Base-by-base conservation (phyloP, 1,140 invertebrate genomes). In the Manduca sexta region DNA sequence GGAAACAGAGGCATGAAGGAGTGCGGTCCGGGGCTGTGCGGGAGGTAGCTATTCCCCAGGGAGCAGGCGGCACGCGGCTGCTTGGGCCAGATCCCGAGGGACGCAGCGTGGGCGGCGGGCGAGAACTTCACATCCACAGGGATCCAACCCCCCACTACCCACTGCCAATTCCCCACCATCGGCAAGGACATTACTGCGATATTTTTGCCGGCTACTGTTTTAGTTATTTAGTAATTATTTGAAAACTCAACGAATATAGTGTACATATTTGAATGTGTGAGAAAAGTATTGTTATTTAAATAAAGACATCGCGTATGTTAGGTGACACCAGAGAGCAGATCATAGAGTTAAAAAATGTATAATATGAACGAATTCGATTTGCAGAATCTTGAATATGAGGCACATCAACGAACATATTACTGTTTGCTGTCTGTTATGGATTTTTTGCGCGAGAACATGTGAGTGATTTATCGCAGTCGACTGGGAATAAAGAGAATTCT, bases 381-480 rank as follows among this genome's bases (percentile, higher is more conserved):
- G 21, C 21, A 26, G 21, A 26, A 26, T 26, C 21, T 26, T 26
- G 21, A 26, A 26, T 26, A 26, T 35, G 33, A 35, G n/a, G 10
- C 33, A 35, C 33, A 35, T 35, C 33, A 35, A 35, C 33, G n/a
- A 35, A 13, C 33, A n/a, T 35, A 35, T 35, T 14, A 35, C 14
- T 35, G 33, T 35, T 35, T 35, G 3, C 12, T 35, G n/a, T 35
- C 33, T 35, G 55, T 72, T 75, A 74, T 72, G 63, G 69, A 72
- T 73, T 70, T 75, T 76, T 76, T 74, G 58, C 73, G 64, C 63
- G 66, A 77, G 74, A 80, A 68, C 74, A 70, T 57, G 58, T 80
- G 72, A 80, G 74, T 76, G 74, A 80, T 80, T 77, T 80, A 80
- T 76, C 70, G 69, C 56, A 72, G 60, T 69, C 74, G 33, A 64